Evolutionary conservation across 2,888 invertebrate genomes (phyloP), one percentile per base, ranked within the genome.

Genomic region (Megalurothrips usitatus): DNA sequence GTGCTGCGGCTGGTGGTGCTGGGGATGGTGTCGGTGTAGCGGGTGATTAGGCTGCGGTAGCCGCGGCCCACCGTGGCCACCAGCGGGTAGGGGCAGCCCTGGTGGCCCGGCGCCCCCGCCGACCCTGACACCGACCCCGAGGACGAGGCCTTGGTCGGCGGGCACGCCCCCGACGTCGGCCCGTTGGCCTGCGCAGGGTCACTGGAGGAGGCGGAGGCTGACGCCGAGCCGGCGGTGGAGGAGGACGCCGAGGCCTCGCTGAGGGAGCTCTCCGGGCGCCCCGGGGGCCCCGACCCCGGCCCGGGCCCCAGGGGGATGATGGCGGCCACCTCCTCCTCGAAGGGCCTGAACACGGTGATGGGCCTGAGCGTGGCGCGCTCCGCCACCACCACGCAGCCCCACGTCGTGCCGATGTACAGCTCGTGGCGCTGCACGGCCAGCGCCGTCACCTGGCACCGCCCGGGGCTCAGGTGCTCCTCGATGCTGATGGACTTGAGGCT

Each of bases 351-450:
- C n/a, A 97, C 94, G 6, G 96, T 96, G 82, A 97, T 92, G 0
- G 98, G 97, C 3, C 95, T 89, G 84, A 98, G 89, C 0, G 93
- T 91, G 81, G 90, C 89, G 26, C 93, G 91, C 86, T 97, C 96
- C 0, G 96, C 95, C 10, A 98, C 94, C 81, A 98, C 94, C 79
- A 99, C 89, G 86, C 97, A 96, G 43, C 99, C 99, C 94, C 96
- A 95, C 11, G 96, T 96, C 0, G 98, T 98, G 79, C 98, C 98
- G 82, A 96, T 93, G 87, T 96, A 96, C 75, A 98, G 88, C 85
- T 93, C 92, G 49, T 91, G 90, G 52, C 91, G 90, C 81, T 93
- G 88, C 52, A 92, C 90, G 80, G 92, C 91, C 85, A 95, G 87
- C 84, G 93, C 91, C 83, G 93, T 91, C 82, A 93, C 92, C 87